phyloP scores from a whole-genome alignment of 2,113 vertebrate species.

The Daphoenositta chrysoptera region DNA sequence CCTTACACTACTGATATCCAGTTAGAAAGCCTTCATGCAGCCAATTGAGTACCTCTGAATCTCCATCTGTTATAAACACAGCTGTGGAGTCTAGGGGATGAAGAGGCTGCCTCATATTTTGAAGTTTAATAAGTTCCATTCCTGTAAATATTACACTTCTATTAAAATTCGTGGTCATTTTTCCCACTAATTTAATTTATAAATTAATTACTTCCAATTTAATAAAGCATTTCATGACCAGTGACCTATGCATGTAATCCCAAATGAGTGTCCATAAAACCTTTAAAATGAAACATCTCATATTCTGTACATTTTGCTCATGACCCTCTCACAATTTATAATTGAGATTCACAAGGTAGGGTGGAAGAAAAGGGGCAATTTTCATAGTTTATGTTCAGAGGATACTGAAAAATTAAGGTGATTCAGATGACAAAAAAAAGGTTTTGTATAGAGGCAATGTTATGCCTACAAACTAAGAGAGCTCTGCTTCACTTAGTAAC shows the following conservation, averaged over 20 bases:
- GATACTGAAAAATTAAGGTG: background rate
- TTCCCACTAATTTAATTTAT: background rate
- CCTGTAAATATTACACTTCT: background rate
- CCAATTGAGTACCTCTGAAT: background rate
- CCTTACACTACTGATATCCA: background rate
- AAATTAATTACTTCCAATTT: conserved; percentile 35
- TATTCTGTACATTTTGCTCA: background rate
- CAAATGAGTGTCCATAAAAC: background rate
- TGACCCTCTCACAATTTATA: background rate
- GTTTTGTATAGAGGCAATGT: background rate
- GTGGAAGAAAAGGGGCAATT: background rate
- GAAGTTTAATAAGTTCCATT: conserved; percentile 18
- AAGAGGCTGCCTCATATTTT: background rate
- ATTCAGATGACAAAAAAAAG: background rate
- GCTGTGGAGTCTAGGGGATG: background rate
- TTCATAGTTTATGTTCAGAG: background rate
- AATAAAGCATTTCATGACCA: background rate
- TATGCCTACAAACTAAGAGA: background rate
- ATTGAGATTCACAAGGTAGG: background rate
- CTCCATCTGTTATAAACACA: conserved; percentile 1
- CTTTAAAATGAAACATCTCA: background rate
- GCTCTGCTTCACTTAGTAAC: background rate
- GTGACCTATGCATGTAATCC: background rate
- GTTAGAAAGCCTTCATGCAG: background rate
- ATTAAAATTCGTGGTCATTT: conserved; percentile 22